Evolutionary conservation across 2,888 invertebrate species (phyloP), one percentile per base, ranked within the genome.

Genomic region (Hydrotaea diabolus): DNA sequence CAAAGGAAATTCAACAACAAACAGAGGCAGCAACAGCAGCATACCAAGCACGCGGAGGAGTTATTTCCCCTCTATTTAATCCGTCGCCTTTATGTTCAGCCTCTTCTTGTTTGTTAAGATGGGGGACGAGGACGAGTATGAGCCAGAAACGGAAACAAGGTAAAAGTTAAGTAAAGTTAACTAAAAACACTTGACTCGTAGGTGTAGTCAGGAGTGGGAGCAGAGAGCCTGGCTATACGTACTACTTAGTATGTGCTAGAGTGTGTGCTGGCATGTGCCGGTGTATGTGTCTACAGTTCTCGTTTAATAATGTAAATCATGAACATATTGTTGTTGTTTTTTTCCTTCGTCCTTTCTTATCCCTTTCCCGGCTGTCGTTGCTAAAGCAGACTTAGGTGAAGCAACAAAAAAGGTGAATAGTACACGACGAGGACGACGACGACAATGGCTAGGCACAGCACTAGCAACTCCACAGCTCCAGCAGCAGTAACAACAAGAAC

Each of bases 161-260:
- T 64, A 31, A 75, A 73, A 75, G 64, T 80, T 80, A 84, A 84
- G 74, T 80, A 59, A 85, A 39, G 64, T 80, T 80, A 84, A 84
- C 77, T 80, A 59, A 85, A 39, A 85, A 46, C 74, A 82, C 82
- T 79, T 82, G 84, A 79, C 79, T 81, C 79, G 66, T 81, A 39
- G 59, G 59, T 66, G 43, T 23, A 13, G n/a, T n/a, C n/a, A n/a
- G n/a, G 19, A 36, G 39, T 36, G 66, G 43, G 23, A 9, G 31
- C 31, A 4, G 31, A 31, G 3, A 4, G 31, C 3, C 31, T 31
- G 31, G 7, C 31, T 31, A 2, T 55, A 13, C 13, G 55, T 17
- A 53, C 53, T 17, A 21, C 21, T 55, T 19, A 55, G 19, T 4
- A 11, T 53, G 62, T 62, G 62, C 5, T 19, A 21, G 66, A 21